Evolutionary conservation across 2,797 vertebrate species (phyloP).

Genomic region (Clarias laeviceps): DNA sequence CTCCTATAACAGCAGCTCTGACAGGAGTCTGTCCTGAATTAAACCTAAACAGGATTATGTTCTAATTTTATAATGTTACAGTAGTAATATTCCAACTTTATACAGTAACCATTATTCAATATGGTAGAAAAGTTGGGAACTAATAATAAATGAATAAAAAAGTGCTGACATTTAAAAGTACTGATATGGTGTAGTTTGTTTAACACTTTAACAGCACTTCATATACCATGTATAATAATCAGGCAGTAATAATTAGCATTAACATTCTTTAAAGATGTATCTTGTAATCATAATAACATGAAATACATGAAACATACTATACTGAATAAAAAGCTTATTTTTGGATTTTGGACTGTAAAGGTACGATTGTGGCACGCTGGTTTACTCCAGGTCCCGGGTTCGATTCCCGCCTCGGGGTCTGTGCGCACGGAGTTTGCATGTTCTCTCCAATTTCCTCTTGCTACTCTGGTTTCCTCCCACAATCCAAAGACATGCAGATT

Average conservation of each 20-base stretch:
- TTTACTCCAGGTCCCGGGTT: too few species aligned
- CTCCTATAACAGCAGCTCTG: background rate
- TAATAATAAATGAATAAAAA: background rate
- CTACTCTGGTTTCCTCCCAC: too few species aligned
- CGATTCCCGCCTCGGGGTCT: too few species aligned
- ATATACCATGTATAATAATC: background rate
- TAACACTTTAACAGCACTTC: background rate
- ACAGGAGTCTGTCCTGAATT: background rate
- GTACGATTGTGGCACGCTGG: too few species aligned
- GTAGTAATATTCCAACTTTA: background rate
- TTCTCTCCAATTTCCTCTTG: too few species aligned
- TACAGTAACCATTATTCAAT: background rate
- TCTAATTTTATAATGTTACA: background rate
- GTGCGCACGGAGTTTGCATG: too few species aligned
- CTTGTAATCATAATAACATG: too few species aligned
- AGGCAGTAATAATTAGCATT: background rate
- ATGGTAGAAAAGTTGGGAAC: background rate
- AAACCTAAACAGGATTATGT: background rate
- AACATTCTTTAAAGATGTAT: background rate
- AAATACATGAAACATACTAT: too few species aligned
- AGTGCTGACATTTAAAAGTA: background rate
- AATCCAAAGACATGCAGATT: too few species aligned
- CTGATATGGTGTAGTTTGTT: background rate
- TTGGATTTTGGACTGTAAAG: too few species aligned
- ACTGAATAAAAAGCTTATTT: too few species aligned